Base-by-base conservation (phyloP, 2,113 vertebrate genomes). In the Lepus europaeus region DNA sequence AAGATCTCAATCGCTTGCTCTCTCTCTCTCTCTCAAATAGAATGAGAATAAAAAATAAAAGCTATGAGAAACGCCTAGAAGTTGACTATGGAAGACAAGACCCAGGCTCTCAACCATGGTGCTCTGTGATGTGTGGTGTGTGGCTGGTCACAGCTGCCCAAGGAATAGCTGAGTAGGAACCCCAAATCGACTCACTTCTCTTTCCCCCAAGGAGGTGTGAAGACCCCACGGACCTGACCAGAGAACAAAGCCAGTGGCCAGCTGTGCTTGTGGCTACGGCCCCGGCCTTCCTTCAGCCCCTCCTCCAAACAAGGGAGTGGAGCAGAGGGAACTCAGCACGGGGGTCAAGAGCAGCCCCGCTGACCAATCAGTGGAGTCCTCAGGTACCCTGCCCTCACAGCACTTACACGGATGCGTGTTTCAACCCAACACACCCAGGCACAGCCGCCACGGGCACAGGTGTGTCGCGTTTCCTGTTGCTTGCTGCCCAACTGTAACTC, bases 61-160 rank as follows among this genome's bases (percentile, higher is more conserved):
- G 39, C 39, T 45, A 45, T 6, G 5, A 45, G 39, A 70, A 70
- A 16, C 2, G 29, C 39, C 9, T 76, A 4, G 17, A 49, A 9
- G 53, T 0, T 27, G 7, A 51, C 33, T 0, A 0, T 29, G 19
- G 69, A 0, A n/a, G 68, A 9, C 14, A 4, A 31, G 45, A 80
- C 70, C 0, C 45, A 14, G 63, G 7, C 3, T 9, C 3, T 9
- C 51, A 27, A 3, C 39, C 23, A 4, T 0, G 6, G 17, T 2
- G 36, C 23, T 6, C 1, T 6, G n/a, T 2, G 39, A 49, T 6
- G 9, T 5, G 11, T 16, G 39, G 5, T 6, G 33, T 5, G 3
- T 13, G 9, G 25, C 49, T 13, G 72, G 53, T 22, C 9, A 23
- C 23, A 25, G 7, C 33, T 33, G 5, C 66, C 69, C 33, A 66